These are phyloP conservation scores for Aporophyla nigra DNA, from an alignment of 2,888 invertebrate species.

Conservation along the genomic window DNA sequence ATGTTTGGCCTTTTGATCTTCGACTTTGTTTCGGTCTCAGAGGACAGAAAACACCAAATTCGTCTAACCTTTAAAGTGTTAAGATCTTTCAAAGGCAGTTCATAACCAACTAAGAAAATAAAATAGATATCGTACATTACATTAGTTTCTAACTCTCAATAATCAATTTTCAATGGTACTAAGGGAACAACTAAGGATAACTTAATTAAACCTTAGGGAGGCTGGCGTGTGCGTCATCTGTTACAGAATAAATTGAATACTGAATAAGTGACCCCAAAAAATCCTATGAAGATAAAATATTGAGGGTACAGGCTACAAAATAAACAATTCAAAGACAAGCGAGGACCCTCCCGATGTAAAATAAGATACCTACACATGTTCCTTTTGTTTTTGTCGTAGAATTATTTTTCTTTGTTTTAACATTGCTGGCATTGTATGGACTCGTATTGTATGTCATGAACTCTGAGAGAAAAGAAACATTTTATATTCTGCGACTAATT, in stretches of 20 bases:
- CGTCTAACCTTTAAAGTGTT: background rate
- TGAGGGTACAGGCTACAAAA: slow-evolving; percentile 69
- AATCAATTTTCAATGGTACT: slow-evolving; percentile 15
- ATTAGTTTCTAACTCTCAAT: slow-evolving; percentile 11
- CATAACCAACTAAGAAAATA: background rate
- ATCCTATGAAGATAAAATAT: slow-evolving; percentile 64
- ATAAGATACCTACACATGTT: slow-evolving; percentile 62
- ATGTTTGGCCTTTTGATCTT: background rate
- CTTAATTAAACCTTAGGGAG: slow-evolving; percentile 57
- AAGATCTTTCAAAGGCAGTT: background rate
- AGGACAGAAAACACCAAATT: background rate
- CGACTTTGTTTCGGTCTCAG: background rate
- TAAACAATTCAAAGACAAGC: slow-evolving; percentile 71
- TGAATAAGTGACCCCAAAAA: slow-evolving; percentile 65
- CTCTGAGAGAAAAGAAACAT: slow-evolving; percentile 45
- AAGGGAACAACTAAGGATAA: slow-evolving; percentile 39
- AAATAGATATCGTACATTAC: background rate
- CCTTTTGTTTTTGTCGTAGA: slow-evolving; percentile 59
- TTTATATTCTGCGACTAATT: slow-evolving; percentile 53
- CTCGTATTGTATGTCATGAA: slow-evolving; percentile 47
- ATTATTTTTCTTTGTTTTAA: slow-evolving; percentile 68
- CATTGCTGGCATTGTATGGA: slow-evolving; percentile 62
- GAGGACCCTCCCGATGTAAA: slow-evolving; percentile 61
- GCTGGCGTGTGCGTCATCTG: slow-evolving; percentile 59
- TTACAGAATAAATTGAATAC: slow-evolving; percentile 68